These are phyloP conservation scores for Scotopteryx bipunctaria DNA, from an alignment of 2,888 invertebrate genomes.

Conservation along the genomic window DNA sequence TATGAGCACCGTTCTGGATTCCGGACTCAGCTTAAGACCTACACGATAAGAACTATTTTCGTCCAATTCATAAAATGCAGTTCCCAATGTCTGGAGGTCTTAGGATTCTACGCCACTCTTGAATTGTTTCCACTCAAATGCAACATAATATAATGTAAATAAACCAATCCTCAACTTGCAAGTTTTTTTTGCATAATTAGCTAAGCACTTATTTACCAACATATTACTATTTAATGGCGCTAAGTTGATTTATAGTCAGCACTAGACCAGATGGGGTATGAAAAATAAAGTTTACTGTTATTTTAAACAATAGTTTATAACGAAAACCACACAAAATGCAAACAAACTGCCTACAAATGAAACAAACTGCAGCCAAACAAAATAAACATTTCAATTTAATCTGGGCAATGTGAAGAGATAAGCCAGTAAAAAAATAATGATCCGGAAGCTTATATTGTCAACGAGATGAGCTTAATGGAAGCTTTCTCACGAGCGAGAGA, in stretches of 20 bases:
- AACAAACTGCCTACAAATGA: slow-evolving; percentile 3
- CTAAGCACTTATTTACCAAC: background rate
- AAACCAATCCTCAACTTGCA: slow-evolving; percentile 2
- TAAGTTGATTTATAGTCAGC: no score
- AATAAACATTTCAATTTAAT: slow-evolving; percentile 34
- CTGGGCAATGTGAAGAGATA: slow-evolving; percentile 32
- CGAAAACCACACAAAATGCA: no score
- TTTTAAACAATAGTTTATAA: no score
- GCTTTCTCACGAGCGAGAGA: slow-evolving; percentile 49
- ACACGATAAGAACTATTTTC: slow-evolving; percentile 31
- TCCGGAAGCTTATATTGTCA: slow-evolving; percentile 46
- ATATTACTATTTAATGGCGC: background rate
- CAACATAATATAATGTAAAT: slow-evolving; percentile 9
- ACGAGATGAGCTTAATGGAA: slow-evolving; percentile 42
- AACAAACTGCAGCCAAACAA: slow-evolving; percentile 9
- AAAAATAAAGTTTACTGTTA: no score
- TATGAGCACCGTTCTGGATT: slow-evolving; percentile 41
- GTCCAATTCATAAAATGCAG: slow-evolving; percentile 27
- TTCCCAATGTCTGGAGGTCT: slow-evolving; percentile 24
- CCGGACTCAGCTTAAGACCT: slow-evolving; percentile 26
- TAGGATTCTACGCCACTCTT: slow-evolving; percentile 20
- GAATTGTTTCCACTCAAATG: slow-evolving; percentile 8
- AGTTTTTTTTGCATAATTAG: background rate
- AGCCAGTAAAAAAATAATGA: slow-evolving; percentile 37
- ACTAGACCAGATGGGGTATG: no score